Evolutionary conservation across 2,888 invertebrate genomes (phyloP), one percentile per base, ranked within the genome.

Genomic region (Amblyjoppa proteus): DNA sequence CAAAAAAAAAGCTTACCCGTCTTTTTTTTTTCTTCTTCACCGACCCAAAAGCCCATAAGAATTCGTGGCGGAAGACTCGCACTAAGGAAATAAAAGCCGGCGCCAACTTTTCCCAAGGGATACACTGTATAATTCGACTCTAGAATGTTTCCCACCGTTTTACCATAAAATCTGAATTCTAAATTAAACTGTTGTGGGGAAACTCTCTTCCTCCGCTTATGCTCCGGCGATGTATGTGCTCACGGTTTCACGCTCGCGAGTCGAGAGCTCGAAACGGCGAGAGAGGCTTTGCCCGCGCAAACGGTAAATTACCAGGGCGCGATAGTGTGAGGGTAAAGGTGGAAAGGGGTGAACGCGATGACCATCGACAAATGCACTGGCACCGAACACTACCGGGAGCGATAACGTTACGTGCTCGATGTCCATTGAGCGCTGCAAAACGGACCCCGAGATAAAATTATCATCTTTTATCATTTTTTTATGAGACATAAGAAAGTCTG

Each of bases 121-220:
- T 41, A 7, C 13, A 25, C 2, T 49, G 45, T 69, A 49, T 20
- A 69, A 41, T 58, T 61, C 58, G 56, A 56, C 20, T 25, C 20
- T 13, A 9, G 58, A 28, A 58, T 25, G 20, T 7, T 11, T 11
- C 9, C 56, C 25, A 49, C 64, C n/a, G 45, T 45, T 61, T 75
- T 45, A 75, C 64, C 74, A 64, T 75, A 75, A 61, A 75, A 75
- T 75, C 74, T 75, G 64, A 75, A 75, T 75, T 75, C 74, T 64
- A 75, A 75, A 61, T 75, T 61, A 61, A 75, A 74, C 61, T 45
- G 74, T 74, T 75, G 61, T 49, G 45, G 49, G 3, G 64, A 49
- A 16, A 13, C 45, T 74, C 45, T 45, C 45, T 25, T 9, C 20
- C 41, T 31, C n/a, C 6, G 61, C 28, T 41, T 38, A 20, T 1